A percentile compares a stretch with the other conserved stretches of the same genome.
phyloP scores from a whole-genome alignment of 37 sponge, comb jelly and placozoan genomes.

The Corticium candelabrum region DNA sequence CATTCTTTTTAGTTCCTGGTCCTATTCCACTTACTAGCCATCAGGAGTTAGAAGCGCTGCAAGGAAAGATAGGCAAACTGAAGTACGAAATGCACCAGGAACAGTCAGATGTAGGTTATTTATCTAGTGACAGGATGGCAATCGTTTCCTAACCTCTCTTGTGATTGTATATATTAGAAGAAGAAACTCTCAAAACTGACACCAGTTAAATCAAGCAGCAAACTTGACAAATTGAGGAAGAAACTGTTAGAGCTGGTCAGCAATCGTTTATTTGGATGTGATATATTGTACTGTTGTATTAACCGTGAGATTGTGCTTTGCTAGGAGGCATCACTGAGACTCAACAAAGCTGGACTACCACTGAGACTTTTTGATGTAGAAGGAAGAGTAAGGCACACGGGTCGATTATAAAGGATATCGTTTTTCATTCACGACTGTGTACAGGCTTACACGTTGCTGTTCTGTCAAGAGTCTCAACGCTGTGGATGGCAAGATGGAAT shows the following conservation, averaged over 20 bases:
- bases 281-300: no score
- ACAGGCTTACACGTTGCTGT: not conserved
- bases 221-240: constrained; percentile 35
- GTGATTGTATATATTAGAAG: no score
- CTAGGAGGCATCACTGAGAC: not conserved
- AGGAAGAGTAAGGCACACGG: constrained; percentile 66
- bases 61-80: constrained; percentile 55
- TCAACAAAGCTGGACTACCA: constrained; percentile 42
- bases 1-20: constrained; percentile 20
- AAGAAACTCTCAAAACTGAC: no score
- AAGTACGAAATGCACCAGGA: constrained; percentile 21
- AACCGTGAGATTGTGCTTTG: no score
- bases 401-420: no score
- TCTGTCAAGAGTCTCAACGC: not conserved
- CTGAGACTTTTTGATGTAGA: constrained; percentile 41
- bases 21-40: constrained; percentile 71
- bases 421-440: no score
- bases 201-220: no score
- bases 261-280: not conserved
- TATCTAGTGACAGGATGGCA: no score
- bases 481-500: not conserved
- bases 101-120: not conserved
- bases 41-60: constrained; percentile 46
- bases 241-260: constrained; percentile 55
- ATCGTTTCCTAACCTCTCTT: no score